Base-by-base conservation (phyloP, 2,113 vertebrate species). In the Scatophagus argus region DNA sequence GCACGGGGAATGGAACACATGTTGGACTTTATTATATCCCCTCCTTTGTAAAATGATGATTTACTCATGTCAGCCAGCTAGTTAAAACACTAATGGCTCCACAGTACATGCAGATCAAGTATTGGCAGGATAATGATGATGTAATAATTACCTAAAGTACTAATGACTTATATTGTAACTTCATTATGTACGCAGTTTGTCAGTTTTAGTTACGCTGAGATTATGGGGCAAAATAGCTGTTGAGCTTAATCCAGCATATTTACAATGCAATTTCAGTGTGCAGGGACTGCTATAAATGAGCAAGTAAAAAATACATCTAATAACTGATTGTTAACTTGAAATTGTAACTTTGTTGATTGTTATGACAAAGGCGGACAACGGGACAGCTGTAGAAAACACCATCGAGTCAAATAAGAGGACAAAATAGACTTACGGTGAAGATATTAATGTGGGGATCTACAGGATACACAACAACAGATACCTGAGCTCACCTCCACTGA, bases 401-500 rank as follows among this genome's bases (percentile, higher is more conserved):
- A 32, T 13, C 4, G 39, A 16, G 59, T 34, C 1, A 38, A 36
- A 34, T 43, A 14, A 32, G 47, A 47, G 39, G n/a, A 21, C 11
- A 16, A 3, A 9, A 31, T 34, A 6, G 19, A 65, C 3, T 59
- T 9, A 29, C 29, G 14, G 23, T 41, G 23, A 43, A 62, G 38
- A 47, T 11, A 27, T 60, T 12, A 66, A 41, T 60, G 38, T n/a
- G 54, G 25, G 19, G 21, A 21, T 47, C 44, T 41, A 55, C 38
- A 52, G 65, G 66, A 47, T 47, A 51, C 36, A 46, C 72, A 54
- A 36, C 52, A 60, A 61, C 71, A 12, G 62, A 44, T 76, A 60
- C 69, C 64, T 81, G 77, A 79, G 55, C 64, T 62, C 64, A 41
- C 44, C 31, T 58, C 54, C 32, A 23, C 36, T 34, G 49, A 67